phyloP scores from a whole-genome alignment of 1,140 invertebrate genomes.

The Trialeurodes vaporariorum region DNA sequence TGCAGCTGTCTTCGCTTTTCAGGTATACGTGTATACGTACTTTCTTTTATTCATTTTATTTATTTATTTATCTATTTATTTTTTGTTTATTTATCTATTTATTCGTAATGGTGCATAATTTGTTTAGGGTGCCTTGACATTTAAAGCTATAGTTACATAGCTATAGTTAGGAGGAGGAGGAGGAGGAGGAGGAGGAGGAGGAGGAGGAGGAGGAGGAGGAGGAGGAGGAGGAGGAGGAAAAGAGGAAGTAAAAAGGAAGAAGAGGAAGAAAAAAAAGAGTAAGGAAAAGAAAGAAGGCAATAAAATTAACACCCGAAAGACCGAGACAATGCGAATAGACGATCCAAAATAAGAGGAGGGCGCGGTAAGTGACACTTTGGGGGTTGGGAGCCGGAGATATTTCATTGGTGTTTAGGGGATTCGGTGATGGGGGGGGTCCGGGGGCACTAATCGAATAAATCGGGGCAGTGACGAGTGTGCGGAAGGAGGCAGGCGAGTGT shows the following conservation, averaged over 20 bases:
- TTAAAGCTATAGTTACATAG: too few relatives aligned
- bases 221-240: too few relatives aligned
- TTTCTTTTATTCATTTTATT: background rate
- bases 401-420: background rate
- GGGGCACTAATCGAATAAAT: background rate
- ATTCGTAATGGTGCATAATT: too few relatives aligned
- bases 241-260: too few relatives aligned
- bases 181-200: too few relatives aligned
- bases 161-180: too few relatives aligned
- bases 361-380: background rate
- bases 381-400: background rate
- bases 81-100: background rate
- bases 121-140: too few relatives aligned
- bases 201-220: too few relatives aligned
- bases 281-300: background rate
- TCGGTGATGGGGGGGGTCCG: background rate
- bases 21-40: too few relatives aligned
- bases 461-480: too few relatives aligned
- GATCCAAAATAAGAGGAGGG: background rate
- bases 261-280: too few relatives aligned
- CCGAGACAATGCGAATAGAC: background rate
- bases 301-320: background rate
- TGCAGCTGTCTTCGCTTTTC: too few relatives aligned
- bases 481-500: background rate
- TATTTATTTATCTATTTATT: background rate